A percentile compares a stretch with the other conserved stretches of the same genome.
Evolutionary conservation across 2,797 vertebrate species (phyloP).

Genomic region (Amphiprion clarkii): DNA sequence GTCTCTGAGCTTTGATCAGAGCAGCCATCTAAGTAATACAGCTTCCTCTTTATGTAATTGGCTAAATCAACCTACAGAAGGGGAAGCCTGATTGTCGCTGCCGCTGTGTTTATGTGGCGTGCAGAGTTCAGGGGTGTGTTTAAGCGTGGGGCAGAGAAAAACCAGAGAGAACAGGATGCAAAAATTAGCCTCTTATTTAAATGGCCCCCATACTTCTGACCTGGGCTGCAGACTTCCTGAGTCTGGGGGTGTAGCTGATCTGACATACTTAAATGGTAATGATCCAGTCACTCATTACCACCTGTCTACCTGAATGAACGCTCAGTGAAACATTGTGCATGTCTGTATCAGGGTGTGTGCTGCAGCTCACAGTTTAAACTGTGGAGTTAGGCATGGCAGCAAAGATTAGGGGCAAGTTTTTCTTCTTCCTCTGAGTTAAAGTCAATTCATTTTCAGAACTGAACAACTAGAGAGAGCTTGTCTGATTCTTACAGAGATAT

Average conservation of each 20-base stretch:
- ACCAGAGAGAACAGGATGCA: constrained; percentile 63
- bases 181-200: constrained; percentile 62
- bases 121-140: constrained; percentile 35
- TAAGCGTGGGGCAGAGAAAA: constrained; percentile 36
- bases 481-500: neutral
- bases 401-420: constrained; percentile 29
- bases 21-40: constrained; percentile 64
- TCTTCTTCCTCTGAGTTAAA: neutral
- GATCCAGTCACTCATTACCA: constrained; percentile 38
- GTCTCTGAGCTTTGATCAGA: constrained; percentile 74
- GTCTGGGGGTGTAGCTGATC: constrained; percentile 55
- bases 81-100: constrained; percentile 64
- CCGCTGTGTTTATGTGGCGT: constrained; percentile 58
- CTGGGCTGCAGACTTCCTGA: constrained; percentile 70
- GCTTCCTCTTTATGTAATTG: constrained; percentile 76
- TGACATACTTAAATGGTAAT: constrained; percentile 63
- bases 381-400: constrained; percentile 18
- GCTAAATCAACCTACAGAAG: constrained; percentile 59
- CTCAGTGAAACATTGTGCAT: constrained; percentile 13
- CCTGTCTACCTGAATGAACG: constrained; percentile 40
- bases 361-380: constrained; percentile 31
- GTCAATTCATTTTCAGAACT: neutral
- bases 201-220: constrained; percentile 42
- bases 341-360: constrained; percentile 35
- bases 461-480: neutral